These are phyloP conservation scores for Ceratoteleas bidentatus DNA, from an alignment of 1,140 invertebrate species.

Conservation along the genomic window DNA sequence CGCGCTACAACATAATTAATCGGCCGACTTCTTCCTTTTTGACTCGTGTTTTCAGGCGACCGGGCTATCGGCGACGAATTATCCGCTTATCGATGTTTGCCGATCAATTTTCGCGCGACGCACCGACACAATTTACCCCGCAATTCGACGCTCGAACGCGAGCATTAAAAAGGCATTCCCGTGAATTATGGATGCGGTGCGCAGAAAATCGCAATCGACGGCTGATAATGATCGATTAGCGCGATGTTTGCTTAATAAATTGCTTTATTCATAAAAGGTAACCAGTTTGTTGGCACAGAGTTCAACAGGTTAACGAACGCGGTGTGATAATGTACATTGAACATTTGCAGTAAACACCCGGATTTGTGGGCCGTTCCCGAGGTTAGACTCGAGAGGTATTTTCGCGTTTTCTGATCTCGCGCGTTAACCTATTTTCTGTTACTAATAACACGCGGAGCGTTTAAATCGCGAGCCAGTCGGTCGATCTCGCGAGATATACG, in stretches of 20 bases:
- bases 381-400: too few relatives aligned
- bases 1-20: conserved; percentile 4
- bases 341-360: too few relatives aligned
- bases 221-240: not conserved
- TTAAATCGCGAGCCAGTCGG: conserved; percentile 9
- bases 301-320: not conserved
- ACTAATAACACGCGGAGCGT: conserved; percentile 12
- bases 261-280: not conserved
- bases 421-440: conserved; percentile 20
- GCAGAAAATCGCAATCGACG: conserved; percentile 1
- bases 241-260: not conserved
- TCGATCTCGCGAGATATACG: conserved; percentile 11
- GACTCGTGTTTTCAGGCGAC: too few relatives aligned
- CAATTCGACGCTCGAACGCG: too few relatives aligned
- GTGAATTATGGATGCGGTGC: conserved; percentile 6
- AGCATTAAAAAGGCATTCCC: not conserved
- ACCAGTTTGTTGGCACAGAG: not conserved
- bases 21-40: too few relatives aligned
- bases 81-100: conserved; percentile 11
- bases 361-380: too few relatives aligned
- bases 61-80: conserved; percentile 6
- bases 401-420: not conserved
- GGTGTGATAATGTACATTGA: not conserved
- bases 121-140: not conserved
- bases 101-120: conserved; percentile 16